phyloP scores from a whole-genome alignment of 2,113 vertebrate species.

The Pachypanchax playfairii region DNA sequence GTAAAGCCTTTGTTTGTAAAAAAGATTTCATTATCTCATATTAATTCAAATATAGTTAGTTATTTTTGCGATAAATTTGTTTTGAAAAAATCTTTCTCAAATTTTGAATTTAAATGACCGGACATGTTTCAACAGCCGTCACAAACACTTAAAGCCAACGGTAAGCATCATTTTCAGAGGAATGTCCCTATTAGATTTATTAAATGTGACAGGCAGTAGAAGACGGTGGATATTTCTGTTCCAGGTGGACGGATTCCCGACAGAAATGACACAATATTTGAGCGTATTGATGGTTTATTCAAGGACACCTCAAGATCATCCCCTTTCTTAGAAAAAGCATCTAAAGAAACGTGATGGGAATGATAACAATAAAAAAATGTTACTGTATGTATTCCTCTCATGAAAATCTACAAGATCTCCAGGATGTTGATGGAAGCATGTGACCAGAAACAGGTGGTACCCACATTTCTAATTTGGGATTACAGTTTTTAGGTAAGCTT shows the following conservation, averaged over 20 bases:
- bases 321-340: not conserved
- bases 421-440: conserved; percentile 40
- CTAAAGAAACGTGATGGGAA: not conserved
- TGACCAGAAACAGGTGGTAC: conserved; percentile 62
- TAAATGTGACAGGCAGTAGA: conserved; percentile 6
- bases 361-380: not conserved
- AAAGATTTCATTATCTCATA: not conserved
- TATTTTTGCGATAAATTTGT: no score
- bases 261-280: conserved; percentile 11
- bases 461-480: conserved; percentile 65
- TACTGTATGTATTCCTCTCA: not conserved
- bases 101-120: no score
- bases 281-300: conserved; percentile 23
- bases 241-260: conserved; percentile 5
- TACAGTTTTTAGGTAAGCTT: conserved; percentile 36
- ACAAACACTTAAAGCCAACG: not conserved
- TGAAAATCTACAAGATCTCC: conserved; percentile 27
- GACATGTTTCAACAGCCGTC: not conserved
- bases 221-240: not conserved
- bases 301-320: conserved; percentile 31
- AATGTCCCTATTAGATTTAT: not conserved
- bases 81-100: no score
- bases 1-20: not conserved
- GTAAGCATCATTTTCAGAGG: conserved; percentile 2
- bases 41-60: conserved; percentile 2